A percentile compares a stretch with the other conserved stretches of the same genome.
phyloP scores from a whole-genome alignment of 2,113 vertebrate species.

The Amphilophus citrinellus region DNA sequence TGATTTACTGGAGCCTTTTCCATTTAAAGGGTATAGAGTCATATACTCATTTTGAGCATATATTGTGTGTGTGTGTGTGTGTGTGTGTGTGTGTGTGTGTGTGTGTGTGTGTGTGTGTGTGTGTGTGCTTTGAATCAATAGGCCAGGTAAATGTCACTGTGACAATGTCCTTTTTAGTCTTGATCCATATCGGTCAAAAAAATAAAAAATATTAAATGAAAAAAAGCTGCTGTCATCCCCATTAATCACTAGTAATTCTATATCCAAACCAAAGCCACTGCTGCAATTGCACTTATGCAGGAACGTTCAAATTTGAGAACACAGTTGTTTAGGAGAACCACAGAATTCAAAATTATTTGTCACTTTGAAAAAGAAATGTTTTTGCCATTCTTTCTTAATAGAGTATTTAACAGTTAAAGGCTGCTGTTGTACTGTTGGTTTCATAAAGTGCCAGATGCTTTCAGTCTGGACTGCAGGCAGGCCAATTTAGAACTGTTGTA shows the following conservation, averaged over 20 bases:
- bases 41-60: constrained; percentile 11
- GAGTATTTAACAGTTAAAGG: not conserved
- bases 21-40: constrained; percentile 25
- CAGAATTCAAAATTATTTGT: not conserved
- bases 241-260: not conserved
- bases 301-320: not conserved
- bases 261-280: not conserved
- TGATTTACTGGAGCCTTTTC: constrained; percentile 25
- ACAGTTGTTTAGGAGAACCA: not conserved
- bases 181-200: constrained; percentile 47
- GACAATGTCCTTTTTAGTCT: constrained; percentile 28
- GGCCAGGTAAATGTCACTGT: constrained; percentile 38
- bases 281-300: not conserved
- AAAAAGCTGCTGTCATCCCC: not conserved
- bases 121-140: constrained; percentile 36
- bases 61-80: not conserved
- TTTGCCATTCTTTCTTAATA: not conserved
- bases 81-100: not conserved
- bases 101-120: not conserved
- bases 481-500: not conserved
- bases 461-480: not conserved
- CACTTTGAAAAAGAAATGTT: not conserved
- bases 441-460: not conserved
- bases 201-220: too few species aligned
- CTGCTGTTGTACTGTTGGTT: not conserved